phyloP scores from a whole-genome alignment of 2,888 invertebrate genomes.

The Sarcophaga caerulescens region DNA sequence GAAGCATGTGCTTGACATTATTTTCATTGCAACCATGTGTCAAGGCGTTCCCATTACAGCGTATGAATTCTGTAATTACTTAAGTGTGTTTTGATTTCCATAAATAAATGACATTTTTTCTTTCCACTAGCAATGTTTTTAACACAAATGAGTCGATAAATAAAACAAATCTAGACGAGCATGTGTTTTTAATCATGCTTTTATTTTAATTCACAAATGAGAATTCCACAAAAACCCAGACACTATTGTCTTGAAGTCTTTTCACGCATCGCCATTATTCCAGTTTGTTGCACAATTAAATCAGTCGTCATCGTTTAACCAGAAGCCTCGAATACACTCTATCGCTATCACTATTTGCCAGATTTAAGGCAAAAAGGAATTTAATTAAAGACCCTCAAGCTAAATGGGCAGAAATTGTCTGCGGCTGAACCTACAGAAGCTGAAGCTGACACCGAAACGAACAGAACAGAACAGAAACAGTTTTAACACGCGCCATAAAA shows the following conservation, averaged over 20 bases:
- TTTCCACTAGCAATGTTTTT: no score
- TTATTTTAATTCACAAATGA: slow-evolving; percentile 26
- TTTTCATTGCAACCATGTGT: no score
- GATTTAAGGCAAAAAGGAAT: slow-evolving; percentile 31
- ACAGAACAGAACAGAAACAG: not conserved
- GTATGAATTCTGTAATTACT: no score
- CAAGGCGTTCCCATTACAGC: no score
- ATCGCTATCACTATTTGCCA: slow-evolving; percentile 9
- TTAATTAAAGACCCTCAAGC: slow-evolving; percentile 42
- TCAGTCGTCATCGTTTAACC: not conserved
- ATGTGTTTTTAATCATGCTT: slow-evolving; percentile 1
- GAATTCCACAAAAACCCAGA: slow-evolving; percentile 11
- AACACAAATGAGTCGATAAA: no score
- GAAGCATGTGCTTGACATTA: no score
- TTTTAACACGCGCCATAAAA: not conserved
- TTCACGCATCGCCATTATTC: slow-evolving; percentile 32
- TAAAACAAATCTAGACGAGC: not conserved
- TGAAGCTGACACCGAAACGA: not conserved
- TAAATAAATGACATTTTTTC: no score
- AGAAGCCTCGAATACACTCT: slow-evolving; percentile 8
- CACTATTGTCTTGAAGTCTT: slow-evolving; percentile 30
- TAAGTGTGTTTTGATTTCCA: no score
- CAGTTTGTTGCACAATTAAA: slow-evolving; percentile 45
- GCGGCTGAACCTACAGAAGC: not conserved
- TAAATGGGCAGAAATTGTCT: slow-evolving; percentile 29